Percentiles rank a stretch among this genome's conserved stretches.
phyloP scores from a whole-genome alignment of 2,888 invertebrate genomes.

The Standfussiana lucernea region DNA sequence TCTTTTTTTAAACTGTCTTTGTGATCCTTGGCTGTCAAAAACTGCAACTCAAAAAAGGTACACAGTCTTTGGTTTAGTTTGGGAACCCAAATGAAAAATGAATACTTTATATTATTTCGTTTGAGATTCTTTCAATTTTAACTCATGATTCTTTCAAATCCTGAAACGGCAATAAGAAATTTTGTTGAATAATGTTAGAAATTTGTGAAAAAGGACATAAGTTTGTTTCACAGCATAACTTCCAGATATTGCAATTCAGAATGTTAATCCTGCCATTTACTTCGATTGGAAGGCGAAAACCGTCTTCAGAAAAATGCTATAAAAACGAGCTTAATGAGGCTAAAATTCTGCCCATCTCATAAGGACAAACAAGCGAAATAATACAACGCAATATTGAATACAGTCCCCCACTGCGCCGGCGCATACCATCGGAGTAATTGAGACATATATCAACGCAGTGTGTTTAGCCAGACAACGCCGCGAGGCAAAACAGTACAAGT shows the following conservation, averaged over 20 bases:
- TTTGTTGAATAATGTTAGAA: accelerated
- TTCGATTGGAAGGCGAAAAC: neutral
- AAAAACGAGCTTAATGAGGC: slow-evolving; percentile 28
- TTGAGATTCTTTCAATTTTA: neutral
- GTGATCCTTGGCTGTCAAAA: too few relatives aligned
- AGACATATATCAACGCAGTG: slow-evolving; percentile 83
- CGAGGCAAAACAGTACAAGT: slow-evolving; percentile 65
- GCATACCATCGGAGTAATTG: slow-evolving; percentile 81
- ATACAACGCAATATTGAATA: slow-evolving; percentile 74
- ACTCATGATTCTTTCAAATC: neutral
- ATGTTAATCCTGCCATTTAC: neutral
- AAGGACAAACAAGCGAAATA: slow-evolving; percentile 70
- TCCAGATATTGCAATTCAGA: neutral
- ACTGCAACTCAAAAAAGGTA: neutral
- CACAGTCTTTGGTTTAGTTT: neutral
- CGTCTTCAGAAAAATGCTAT: neutral
- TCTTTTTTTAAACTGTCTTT: neutral
- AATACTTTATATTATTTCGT: too few relatives aligned
- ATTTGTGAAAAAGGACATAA: neutral
- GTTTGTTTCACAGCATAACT: neutral
- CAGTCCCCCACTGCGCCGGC: slow-evolving; percentile 80
- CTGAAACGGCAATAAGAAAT: neutral
- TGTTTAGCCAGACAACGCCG: slow-evolving; percentile 61
- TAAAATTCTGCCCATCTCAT: slow-evolving; percentile 44
- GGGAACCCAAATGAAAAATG: neutral